phyloP scores from a whole-genome alignment of 2,888 invertebrate genomes.

The Meandrusa payeni region DNA sequence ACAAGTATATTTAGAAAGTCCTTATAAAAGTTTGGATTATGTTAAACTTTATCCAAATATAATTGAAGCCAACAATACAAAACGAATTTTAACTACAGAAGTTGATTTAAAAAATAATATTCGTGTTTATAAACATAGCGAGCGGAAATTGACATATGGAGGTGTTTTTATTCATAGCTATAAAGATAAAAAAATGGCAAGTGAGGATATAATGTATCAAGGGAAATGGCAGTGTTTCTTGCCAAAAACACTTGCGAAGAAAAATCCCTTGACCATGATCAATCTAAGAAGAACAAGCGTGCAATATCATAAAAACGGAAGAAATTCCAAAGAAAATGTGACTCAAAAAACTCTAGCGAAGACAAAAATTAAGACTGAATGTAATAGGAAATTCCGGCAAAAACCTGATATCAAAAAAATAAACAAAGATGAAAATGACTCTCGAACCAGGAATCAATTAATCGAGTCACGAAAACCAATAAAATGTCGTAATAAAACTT shows the following conservation, averaged over 20 bases:
- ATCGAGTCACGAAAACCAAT: constrained; percentile 9
- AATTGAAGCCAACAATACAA: too few species aligned
- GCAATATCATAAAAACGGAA: constrained; percentile 26
- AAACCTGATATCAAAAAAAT: neutral
- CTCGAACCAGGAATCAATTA: neutral
- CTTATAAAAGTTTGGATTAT: too few species aligned
- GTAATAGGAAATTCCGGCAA: too few species aligned
- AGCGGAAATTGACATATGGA: constrained; percentile 50
- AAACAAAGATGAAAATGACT: neutral
- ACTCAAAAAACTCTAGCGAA: neutral
- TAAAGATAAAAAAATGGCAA: constrained; percentile 49
- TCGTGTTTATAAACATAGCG: constrained; percentile 33
- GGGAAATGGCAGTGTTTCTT: constrained; percentile 59
- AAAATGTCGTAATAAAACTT: constrained; percentile 13
- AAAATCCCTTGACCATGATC: constrained; percentile 32
- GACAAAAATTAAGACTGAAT: neutral
- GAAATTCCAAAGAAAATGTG: constrained; percentile 5
- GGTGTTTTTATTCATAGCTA: constrained; percentile 66
- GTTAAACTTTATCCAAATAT: too few species aligned
- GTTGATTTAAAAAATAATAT: constrained; percentile 23
- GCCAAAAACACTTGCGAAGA: constrained; percentile 36
- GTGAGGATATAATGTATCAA: constrained; percentile 66
- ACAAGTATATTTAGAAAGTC: constrained; percentile 28
- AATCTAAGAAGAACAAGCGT: constrained; percentile 9
- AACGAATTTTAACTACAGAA: constrained; percentile 31